Evolutionary conservation across 2,113 vertebrate genomes (phyloP), one percentile per base, ranked within the genome.

Genomic region (Triplophysa siluroides): DNA sequence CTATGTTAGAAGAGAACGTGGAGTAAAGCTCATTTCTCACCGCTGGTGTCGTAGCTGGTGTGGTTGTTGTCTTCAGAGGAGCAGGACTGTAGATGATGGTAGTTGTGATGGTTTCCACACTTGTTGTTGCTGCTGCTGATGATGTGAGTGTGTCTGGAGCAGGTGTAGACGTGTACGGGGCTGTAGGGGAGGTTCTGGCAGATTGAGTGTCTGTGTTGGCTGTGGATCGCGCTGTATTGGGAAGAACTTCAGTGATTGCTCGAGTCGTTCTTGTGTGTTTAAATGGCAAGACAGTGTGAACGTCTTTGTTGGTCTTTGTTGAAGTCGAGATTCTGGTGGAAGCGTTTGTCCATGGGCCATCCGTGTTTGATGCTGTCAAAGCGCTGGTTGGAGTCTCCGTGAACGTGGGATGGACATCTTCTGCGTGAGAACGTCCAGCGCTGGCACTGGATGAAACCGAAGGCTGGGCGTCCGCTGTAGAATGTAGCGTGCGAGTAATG

Each of bases 21-120:
- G 29, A 14, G 12, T n/a, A 1, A 63, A 38, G 33, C 33, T 8
- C 7, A 41, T 18, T 63, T 1, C 23, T 69, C 19, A 66, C 61
- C 38, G 41, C 54, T 52, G 58, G 24, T 65, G 64, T 38, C 7
- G 60, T 87, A 24, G 81, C 23, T 3, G 56, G 24, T 47, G 45
- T 21, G 24, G n/a, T 4, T 52, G 50, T 43, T 24, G 67, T 69
- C 24, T n/a, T 19, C 14, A 24, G 56, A 12, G 29, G 13, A 63
- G 62, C n/a, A 21, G 67, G 52, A 16, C 54, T 74, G 71, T 0
- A 23, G 23, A 8, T 62, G 26, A 24, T 9, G 6, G 21, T n/a
- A 19, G 56, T 62, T n/a, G 24, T 11, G 24, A 2, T 29, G 47
- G 58, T 64, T 29, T 13, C 41, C 21, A 19, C 2, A 63, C 45